phyloP scores from a whole-genome alignment of 92 coral and sea anemone species.

The Phenganax subtilis region DNA sequence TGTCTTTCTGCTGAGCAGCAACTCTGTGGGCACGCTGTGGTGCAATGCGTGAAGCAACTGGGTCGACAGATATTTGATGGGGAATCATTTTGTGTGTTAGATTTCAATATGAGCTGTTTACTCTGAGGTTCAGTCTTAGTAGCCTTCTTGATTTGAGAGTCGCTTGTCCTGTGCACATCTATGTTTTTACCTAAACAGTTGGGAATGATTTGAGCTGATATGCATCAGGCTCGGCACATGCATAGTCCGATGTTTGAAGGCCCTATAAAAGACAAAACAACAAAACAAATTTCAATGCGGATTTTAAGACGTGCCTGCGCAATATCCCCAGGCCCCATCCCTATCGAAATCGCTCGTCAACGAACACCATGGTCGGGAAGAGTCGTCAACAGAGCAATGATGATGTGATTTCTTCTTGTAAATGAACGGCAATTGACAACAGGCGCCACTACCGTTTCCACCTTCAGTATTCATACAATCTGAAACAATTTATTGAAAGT shows the following conservation, averaged over 20 bases:
- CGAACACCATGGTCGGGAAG: constrained; percentile 78
- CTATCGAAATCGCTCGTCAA: constrained; percentile 73
- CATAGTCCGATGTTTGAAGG: background rate
- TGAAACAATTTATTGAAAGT: background rate
- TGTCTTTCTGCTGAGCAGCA: constrained; percentile 45
- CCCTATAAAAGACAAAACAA: background rate
- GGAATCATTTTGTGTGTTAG: background rate
- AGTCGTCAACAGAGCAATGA: constrained; percentile 67
- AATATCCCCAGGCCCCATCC: constrained; percentile 87
- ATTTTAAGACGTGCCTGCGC: constrained; percentile 43
- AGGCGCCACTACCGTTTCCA: constrained; percentile 74
- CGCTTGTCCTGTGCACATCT: background rate
- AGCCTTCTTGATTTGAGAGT: background rate
- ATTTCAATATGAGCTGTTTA: constrained; percentile 1
- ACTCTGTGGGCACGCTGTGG: constrained; percentile 63
- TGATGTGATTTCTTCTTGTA: constrained; percentile 74
- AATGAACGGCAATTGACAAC: constrained; percentile 91
- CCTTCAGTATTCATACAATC: constrained; percentile 79
- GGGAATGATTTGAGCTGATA: background rate
- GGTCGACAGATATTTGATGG: constrained; percentile 49
- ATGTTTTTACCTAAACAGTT: constrained; percentile 28
- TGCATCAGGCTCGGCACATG: too few relatives aligned
- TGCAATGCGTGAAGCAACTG: constrained; percentile 55
- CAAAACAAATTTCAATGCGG: constrained; percentile 5
- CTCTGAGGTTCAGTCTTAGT: background rate